A percentile compares a stretch with the other conserved stretches of the same genome.
Evolutionary conservation across 2,888 invertebrate species (phyloP).

Genomic region (Hoplodrina blanda): DNA sequence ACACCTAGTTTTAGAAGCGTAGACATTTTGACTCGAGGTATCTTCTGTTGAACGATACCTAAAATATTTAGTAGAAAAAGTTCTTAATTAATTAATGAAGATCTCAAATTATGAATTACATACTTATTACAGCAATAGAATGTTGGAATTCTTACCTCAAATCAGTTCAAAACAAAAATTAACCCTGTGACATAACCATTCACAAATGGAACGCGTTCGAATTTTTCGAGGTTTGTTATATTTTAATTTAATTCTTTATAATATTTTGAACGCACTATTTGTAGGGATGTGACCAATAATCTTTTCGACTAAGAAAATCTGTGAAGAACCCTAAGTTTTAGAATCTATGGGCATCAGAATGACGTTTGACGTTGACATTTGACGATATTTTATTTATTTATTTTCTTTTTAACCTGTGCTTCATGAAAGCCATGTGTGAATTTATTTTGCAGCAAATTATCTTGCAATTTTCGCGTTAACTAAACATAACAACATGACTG

Average conservation of each 20-base stretch:
- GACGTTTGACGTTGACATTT: constrained; percentile 10
- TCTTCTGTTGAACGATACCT: constrained; percentile 68
- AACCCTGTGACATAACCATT: constrained; percentile 85
- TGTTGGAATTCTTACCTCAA: constrained; percentile 75
- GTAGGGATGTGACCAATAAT: constrained; percentile 6
- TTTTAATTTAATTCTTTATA: neutral
- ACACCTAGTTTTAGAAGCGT: constrained; percentile 81
- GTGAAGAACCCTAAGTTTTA: too few relatives aligned
- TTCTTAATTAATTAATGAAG: constrained; percentile 9
- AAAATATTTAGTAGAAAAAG: constrained; percentile 30
- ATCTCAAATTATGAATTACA: neutral
- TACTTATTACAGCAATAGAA: neutral
- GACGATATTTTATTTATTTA: neutral
- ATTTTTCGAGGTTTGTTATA: neutral
- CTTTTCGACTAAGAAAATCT: neutral
- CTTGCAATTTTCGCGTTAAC: constrained; percentile 14
- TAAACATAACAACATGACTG: constrained; percentile 38
- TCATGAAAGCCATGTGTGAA: constrained; percentile 60
- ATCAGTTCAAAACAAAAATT: constrained; percentile 79
- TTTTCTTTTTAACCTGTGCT: constrained; percentile 53
- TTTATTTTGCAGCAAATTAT: constrained; percentile 55
- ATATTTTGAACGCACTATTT: constrained; percentile 23
- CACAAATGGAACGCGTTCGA: constrained; percentile 57
- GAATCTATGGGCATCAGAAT: too few relatives aligned
- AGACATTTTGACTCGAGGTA: constrained; percentile 79